Percentiles rank a stretch among this genome's conserved stretches.
Conservation (phyloP, 1,140 invertebrate species). For the Phocides pigmalion region DNA sequence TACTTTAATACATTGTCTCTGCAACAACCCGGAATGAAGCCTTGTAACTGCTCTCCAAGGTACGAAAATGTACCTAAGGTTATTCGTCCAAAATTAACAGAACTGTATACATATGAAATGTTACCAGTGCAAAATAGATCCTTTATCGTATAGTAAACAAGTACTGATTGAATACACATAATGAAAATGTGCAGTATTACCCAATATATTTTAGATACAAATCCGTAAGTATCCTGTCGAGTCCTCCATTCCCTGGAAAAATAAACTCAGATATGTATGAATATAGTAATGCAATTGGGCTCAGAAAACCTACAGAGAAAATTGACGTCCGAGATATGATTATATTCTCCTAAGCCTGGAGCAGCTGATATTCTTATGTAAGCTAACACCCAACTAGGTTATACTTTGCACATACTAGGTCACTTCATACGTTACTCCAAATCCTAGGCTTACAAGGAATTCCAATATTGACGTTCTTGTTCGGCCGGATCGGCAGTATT, state of each 20-base stretch:
- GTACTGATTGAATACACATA: too few species aligned
- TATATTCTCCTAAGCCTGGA: not conserved
- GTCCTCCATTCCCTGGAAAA: not conserved
- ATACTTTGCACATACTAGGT: constrained; percentile 16
- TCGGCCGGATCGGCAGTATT: not conserved
- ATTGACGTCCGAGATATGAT: constrained; percentile 15
- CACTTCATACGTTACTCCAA: constrained; percentile 25
- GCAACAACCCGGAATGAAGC: constrained; percentile 20
- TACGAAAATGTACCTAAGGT: too few species aligned
- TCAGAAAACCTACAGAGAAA: constrained; percentile 16
- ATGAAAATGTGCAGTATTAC: too few species aligned
- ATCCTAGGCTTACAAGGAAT: constrained; percentile 33
- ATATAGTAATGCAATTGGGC: not conserved
- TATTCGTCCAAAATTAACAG: too few species aligned
- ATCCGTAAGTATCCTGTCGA: too few species aligned
- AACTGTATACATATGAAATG: too few species aligned
- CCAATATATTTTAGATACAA: too few species aligned
- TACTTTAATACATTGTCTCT: constrained; percentile 18
- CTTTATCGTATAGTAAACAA: too few species aligned
- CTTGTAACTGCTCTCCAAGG: not conserved
- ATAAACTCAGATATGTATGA: not conserved
- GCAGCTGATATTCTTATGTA: not conserved
- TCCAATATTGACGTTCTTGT: constrained; percentile 34
- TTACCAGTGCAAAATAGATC: too few species aligned
- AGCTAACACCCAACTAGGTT: not conserved